Base-by-base conservation (phyloP, 37 sponge, comb jelly and placozoan genomes). In the Mnemiopsis leidyi region DNA sequence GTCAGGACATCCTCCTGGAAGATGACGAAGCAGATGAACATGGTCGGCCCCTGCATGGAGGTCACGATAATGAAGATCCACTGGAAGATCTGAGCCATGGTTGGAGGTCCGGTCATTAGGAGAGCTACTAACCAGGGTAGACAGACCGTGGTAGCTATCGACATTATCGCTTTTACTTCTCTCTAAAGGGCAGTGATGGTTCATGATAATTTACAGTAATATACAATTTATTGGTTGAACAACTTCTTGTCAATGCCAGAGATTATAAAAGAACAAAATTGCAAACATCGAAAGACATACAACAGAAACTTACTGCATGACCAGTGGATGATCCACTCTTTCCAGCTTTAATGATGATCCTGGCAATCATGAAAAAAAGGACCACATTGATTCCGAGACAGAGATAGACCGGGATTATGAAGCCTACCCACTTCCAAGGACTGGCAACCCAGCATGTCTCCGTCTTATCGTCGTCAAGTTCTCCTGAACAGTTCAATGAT, bases 1-100 rank as follows among this genome's bases (percentile, higher is more conserved):
- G 90, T 85, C 5, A 85, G 33, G 2, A 85, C 90, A 39, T 85
- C 90, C 90, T 85, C 90, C 90, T 85, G 90, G 90, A 85, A 85
- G 90, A 85, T 85, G 23, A 85, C 90, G 90, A 85, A 85, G 23
- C 90, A 85, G 90, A 85, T 39, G 90, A 85, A 85, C 36, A 28
- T 33, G 23, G 36, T 28, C 21, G 90, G 90, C 24, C 90, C 90
- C 29, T 85, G 90, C 7, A 39, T 20, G n/a, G 61, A 39, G 39
- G 90, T 85, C 20, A 85, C 36, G 61, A 85, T 85, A 61, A 85
- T 85, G 61, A 85, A 85, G n/a, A 85, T 0, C 90, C 90, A 85
- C 61, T 85, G 90, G 90, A 85, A 85, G 40, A 26, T n/a, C 90
- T 85, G 90, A 25, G 90, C 90, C 18, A 85, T 18, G 75, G 30